Evolutionary conservation across 2,113 vertebrate species (phyloP).

Genomic region (Mohoua ochrocephala): DNA sequence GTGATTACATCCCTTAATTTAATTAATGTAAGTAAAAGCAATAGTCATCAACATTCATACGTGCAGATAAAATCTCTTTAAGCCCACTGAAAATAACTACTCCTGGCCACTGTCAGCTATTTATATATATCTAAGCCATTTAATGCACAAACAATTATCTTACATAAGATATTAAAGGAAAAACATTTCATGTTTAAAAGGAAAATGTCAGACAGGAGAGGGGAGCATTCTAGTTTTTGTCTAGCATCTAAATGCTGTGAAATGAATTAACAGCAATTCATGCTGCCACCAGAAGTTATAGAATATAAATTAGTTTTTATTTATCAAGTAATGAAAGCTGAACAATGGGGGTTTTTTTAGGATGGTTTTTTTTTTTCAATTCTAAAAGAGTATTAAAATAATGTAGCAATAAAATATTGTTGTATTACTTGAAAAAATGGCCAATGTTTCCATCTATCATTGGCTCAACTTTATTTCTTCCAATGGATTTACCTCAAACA

Average conservation of each 20-base stretch:
- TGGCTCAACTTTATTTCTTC: not conserved
- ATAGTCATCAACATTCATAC: not conserved
- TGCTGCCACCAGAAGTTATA: not conserved
- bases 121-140: not conserved
- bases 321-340: not conserved
- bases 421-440: not conserved
- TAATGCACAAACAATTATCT: not conserved
- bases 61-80: not conserved
- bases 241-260: not conserved
- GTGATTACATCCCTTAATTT: not conserved
- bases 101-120: not conserved
- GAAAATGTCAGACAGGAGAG: not conserved
- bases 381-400: too few species aligned
- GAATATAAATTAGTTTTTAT: not conserved
- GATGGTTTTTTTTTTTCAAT: not conserved
- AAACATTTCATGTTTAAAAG: not conserved
- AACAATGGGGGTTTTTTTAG: not conserved
- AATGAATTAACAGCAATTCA: not conserved
- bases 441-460: not conserved
- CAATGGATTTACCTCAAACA: not conserved
- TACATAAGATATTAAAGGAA: not conserved
- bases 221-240: not conserved
- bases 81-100: not conserved
- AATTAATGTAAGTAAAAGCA: conserved; percentile 2
- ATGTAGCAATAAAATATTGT: not conserved